Evolutionary conservation across 2,888 invertebrate genomes (phyloP).

Genomic region (Heliconius sara): DNA sequence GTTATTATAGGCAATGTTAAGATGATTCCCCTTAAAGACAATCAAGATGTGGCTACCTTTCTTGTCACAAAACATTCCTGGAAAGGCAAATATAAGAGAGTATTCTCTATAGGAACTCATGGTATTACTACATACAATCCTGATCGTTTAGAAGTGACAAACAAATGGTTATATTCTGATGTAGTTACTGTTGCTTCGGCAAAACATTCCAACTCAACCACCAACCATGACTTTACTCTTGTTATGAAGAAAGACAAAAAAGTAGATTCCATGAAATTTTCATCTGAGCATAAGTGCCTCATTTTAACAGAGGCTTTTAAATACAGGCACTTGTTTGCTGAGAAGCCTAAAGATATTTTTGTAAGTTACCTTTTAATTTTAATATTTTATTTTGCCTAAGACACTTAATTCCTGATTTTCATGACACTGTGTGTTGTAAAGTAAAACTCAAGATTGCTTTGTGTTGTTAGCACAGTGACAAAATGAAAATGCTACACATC

Average conservation of each 20-base stretch:
- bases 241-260: slow-evolving; percentile 95
- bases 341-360: slow-evolving; percentile 90
- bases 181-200: slow-evolving; percentile 88
- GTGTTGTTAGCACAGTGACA: no score
- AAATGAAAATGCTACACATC: no score
- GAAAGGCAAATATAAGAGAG: slow-evolving; percentile 99
- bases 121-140: slow-evolving; percentile 99
- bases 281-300: slow-evolving; percentile 96
- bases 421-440: no score
- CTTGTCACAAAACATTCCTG: slow-evolving; percentile 98
- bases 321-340: slow-evolving; percentile 90
- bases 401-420: neutral
- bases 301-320: slow-evolving; percentile 95
- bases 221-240: slow-evolving; percentile 89
- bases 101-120: slow-evolving; percentile 97
- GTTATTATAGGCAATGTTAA: slow-evolving; percentile 82
- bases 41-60: slow-evolving; percentile 98
- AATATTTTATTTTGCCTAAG: neutral
- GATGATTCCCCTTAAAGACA: slow-evolving; percentile 94
- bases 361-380: slow-evolving; percentile 78
- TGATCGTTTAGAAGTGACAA: slow-evolving; percentile 87
- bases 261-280: slow-evolving; percentile 97
- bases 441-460: no score
- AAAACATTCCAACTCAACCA: slow-evolving; percentile 81
- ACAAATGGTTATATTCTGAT: slow-evolving; percentile 94